Conservation (phyloP, 1,140 invertebrate genomes). For the Zaprionus capensis region DNA sequence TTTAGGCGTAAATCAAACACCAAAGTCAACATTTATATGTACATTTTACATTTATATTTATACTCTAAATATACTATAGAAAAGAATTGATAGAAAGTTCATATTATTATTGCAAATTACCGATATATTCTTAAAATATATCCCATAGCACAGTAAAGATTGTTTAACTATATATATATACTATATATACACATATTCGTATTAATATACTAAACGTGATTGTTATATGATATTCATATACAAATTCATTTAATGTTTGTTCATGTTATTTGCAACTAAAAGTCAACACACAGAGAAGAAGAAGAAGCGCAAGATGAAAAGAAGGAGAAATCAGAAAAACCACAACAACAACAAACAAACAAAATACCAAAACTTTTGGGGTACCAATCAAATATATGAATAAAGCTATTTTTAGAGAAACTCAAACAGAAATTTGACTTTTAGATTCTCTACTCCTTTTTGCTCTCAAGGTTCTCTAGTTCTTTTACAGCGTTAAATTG, state of each 20-base stretch:
- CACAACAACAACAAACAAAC: slow-evolving; percentile 29
- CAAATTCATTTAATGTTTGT: slow-evolving; percentile 77
- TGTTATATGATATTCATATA: slow-evolving; percentile 83
- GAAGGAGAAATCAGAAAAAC: slow-evolving; percentile 2
- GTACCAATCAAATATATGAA: slow-evolving; percentile 79
- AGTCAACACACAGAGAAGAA: slow-evolving; percentile 43
- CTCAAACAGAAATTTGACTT: slow-evolving; percentile 42
- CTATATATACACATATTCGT: slow-evolving; percentile 32
- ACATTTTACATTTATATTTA: slow-evolving; percentile 56
- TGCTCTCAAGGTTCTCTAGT: slow-evolving; percentile 5
- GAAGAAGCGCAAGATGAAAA: slow-evolving; percentile 31
- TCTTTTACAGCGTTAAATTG: slow-evolving; percentile 54
- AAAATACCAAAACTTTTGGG: slow-evolving; percentile 57
- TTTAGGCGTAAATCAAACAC: slow-evolving; percentile 73
- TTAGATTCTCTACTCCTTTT: slow-evolving; percentile 7
- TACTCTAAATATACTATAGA: slow-evolving; percentile 16
- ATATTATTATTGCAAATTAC: slow-evolving; percentile 57
- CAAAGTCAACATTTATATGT: slow-evolving; percentile 50
- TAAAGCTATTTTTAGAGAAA: slow-evolving; percentile 82
- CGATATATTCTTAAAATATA: slow-evolving; percentile 32
- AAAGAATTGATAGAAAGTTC: slow-evolving; percentile 55
- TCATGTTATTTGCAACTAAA: slow-evolving; percentile 76
- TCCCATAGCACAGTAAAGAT: slow-evolving; percentile 57
- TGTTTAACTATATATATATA: slow-evolving; percentile 53
- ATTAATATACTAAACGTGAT: slow-evolving; percentile 60